A percentile compares a stretch with the other conserved stretches of the same genome.
Conservation (phyloP, 1,140 invertebrate species). For the Tetramorium parvispinum region DNA sequence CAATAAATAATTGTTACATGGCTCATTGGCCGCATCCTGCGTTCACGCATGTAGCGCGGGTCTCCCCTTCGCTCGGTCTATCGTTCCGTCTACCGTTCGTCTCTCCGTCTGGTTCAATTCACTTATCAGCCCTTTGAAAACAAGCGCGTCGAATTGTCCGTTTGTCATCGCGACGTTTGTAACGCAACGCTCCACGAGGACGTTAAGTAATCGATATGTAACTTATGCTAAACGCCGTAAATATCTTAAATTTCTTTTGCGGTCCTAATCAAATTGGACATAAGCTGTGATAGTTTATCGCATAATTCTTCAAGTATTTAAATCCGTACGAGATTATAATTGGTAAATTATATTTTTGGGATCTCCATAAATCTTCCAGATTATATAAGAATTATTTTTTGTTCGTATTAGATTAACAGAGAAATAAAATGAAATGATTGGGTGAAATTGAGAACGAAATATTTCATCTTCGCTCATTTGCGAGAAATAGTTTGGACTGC, state of each 20-base stretch:
- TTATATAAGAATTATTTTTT: not conserved
- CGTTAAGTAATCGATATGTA: not conserved
- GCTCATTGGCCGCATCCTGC: constrained; percentile 85
- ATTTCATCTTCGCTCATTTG: not conserved
- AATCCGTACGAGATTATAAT: not conserved
- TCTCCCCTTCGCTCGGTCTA: constrained; percentile 81
- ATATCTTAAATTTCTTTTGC: not conserved
- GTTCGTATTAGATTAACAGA: not conserved
- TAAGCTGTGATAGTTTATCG: not conserved
- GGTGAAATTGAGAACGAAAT: not conserved
- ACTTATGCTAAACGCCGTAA: not conserved
- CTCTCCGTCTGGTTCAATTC: constrained; percentile 76
- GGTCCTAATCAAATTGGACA: not conserved
- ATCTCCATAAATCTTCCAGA: not conserved
- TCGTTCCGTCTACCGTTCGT: constrained; percentile 78
- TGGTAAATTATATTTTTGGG: not conserved
- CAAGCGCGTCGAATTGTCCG: constrained; percentile 36
- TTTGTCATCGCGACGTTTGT: constrained; percentile 35
- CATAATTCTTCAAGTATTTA: not conserved
- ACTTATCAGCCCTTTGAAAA: constrained; percentile 66
- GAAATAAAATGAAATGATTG: not conserved
- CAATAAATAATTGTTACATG: constrained; percentile 84
- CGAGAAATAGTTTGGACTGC: not conserved
- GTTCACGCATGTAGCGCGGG: constrained; percentile 70
- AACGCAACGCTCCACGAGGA: not conserved